Conservation (phyloP, 1,140 invertebrate species). For the Bombus superbus region DNA sequence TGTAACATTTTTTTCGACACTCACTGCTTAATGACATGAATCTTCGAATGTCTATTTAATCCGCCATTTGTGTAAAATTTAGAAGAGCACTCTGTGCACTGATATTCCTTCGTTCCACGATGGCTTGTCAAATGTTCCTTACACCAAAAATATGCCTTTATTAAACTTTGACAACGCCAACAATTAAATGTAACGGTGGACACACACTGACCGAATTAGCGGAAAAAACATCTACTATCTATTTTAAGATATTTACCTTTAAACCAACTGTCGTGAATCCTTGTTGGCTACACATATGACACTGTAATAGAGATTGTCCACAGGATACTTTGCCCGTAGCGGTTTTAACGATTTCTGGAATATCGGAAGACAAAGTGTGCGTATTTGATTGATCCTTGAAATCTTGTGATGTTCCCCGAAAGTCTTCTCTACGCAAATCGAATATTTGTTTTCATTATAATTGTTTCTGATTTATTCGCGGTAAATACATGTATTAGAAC, state of each 20-base stretch:
- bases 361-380: conserved; percentile 14
- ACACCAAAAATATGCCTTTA: neutral
- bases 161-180: neutral
- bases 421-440: conserved; percentile 78
- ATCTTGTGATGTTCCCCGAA: conserved; percentile 82
- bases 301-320: conserved; percentile 64
- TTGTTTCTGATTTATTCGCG: neutral
- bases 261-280: conserved; percentile 66
- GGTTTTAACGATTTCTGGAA: conserved; percentile 6
- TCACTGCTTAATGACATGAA: conserved; percentile 73
- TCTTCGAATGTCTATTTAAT: conserved; percentile 81
- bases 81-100: conserved; percentile 81
- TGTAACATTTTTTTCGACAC: neutral
- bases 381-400: conserved; percentile 81
- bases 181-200: neutral
- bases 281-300: conserved; percentile 73
- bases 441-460: conserved; percentile 67
- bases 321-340: conserved; percentile 44
- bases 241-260: conserved; percentile 49
- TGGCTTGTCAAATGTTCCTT: conserved; percentile 85
- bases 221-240: neutral
- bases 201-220: neutral
- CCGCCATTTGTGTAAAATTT: conserved; percentile 80
- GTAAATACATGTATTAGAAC: neutral
- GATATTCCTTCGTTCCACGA: conserved; percentile 71